phyloP scores from a whole-genome alignment of 1,140 invertebrate species.

The Ctenoplectra terminalis region DNA sequence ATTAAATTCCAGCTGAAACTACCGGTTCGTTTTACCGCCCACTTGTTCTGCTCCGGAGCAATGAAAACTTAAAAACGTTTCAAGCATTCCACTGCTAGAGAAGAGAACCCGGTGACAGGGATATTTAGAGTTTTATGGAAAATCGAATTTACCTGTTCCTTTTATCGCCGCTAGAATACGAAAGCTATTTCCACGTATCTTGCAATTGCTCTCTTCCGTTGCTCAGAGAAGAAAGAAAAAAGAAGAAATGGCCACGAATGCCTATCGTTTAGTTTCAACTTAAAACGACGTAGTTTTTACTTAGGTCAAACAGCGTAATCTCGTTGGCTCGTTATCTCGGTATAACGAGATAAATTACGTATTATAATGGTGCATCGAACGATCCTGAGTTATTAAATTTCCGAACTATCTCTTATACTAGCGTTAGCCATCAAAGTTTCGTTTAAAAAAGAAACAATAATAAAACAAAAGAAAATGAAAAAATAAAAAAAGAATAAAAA shows the following conservation, averaged over 20 bases:
- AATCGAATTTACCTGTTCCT: background rate
- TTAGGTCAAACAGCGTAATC: background rate
- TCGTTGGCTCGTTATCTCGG: background rate
- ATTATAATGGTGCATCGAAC: background rate
- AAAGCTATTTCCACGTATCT: background rate
- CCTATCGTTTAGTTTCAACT: background rate
- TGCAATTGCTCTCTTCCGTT: background rate
- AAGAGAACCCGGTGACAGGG: background rate
- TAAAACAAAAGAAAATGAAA: background rate
- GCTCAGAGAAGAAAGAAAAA: background rate
- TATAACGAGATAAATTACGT: slow-evolving; percentile 9
- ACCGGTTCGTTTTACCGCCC: slow-evolving; percentile 25
- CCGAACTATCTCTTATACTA: background rate
- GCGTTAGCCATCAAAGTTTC: background rate
- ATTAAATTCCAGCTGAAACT: slow-evolving; percentile 2
- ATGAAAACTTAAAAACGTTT: slow-evolving; percentile 3
- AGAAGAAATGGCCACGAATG: background rate
- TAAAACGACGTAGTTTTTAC: background rate
- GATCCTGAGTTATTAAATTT: background rate
- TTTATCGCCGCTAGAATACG: background rate
- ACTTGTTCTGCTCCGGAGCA: background rate
- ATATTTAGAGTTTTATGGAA: slow-evolving; percentile 2
- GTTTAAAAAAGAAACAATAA: background rate
- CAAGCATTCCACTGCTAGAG: background rate
- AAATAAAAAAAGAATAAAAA: background rate